Conservation (phyloP, 2,113 vertebrate genomes). For the Vicugna pacos region DNA sequence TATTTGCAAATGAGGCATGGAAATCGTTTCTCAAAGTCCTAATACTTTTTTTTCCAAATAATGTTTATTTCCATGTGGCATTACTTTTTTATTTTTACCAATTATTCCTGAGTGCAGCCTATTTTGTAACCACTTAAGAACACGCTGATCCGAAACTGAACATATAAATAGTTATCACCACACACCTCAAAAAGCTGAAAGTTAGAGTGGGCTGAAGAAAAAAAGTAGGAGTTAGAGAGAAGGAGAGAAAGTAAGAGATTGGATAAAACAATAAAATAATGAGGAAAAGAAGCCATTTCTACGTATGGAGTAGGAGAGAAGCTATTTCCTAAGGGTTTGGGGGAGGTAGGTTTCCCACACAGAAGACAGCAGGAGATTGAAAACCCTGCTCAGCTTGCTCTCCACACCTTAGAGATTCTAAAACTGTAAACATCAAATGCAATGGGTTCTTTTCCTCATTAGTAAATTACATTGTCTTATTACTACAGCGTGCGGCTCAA, state of each 20-base stretch:
- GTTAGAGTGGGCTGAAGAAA: slow-evolving; percentile 27
- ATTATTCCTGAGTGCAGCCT: neutral
- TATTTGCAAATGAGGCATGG: neutral
- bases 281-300: slow-evolving; percentile 40
- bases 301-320: slow-evolving; percentile 39
- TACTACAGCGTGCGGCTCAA: neutral
- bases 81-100: neutral
- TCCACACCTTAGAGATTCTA: neutral
- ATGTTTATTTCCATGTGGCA: neutral
- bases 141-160: slow-evolving; percentile 31
- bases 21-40: neutral
- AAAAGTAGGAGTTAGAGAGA: slow-evolving; percentile 43
- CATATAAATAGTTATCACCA: slow-evolving; percentile 48
- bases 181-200: slow-evolving; percentile 62
- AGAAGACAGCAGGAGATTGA: neutral
- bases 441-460: neutral
- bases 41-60: neutral
- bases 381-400: neutral
- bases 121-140: slow-evolving; percentile 49
- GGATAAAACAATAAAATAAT: slow-evolving; percentile 41
- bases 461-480: neutral
- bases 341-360: slow-evolving; percentile 31
- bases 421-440: neutral
- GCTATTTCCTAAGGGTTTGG: slow-evolving; percentile 46
- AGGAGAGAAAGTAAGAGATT: neutral